A percentile compares a stretch with the other conserved stretches of the same genome.
Evolutionary conservation across 2,113 vertebrate genomes (phyloP).

Genomic region (Hippoglossus stenolepis): DNA sequence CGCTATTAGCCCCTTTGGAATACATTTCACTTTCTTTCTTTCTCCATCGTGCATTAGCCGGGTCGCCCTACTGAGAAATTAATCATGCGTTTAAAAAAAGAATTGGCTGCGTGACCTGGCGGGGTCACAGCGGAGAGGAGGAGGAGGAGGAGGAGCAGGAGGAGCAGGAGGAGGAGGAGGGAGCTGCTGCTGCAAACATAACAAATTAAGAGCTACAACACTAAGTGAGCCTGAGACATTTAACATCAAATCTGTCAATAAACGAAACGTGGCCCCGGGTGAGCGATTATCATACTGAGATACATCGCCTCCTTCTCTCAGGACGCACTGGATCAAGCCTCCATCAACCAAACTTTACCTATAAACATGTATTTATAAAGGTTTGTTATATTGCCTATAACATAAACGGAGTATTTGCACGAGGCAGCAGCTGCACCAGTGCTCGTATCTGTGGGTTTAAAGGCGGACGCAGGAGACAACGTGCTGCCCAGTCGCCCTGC

Average conservation of each 20-base stretch:
- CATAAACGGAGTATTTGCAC: conserved; percentile 8
- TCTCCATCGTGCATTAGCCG: conserved; percentile 71
- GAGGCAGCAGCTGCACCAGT: conserved; percentile 14
- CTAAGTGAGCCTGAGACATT: conserved; percentile 80
- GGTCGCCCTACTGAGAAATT: conserved; percentile 82
- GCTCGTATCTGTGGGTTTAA: conserved; percentile 64
- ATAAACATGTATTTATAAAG: no score
- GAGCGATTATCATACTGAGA: conserved; percentile 74
- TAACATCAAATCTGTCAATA: conserved; percentile 83
- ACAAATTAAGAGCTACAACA: conserved; percentile 82
- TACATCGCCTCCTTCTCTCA: conserved; percentile 50
- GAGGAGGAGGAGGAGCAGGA: conserved; percentile 22
- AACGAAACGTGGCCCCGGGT: conserved; percentile 78
- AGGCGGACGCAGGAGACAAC: conserved; percentile 58
- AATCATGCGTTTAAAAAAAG: conserved; percentile 84
- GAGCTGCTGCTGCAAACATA: conserved; percentile 41
- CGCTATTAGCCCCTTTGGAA: conserved; percentile 67
- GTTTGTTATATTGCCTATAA: neutral
- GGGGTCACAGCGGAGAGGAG: conserved; percentile 68
- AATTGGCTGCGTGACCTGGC: conserved; percentile 81
- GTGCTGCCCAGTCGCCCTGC: conserved; percentile 48
- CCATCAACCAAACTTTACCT: conserved; percentile 1
- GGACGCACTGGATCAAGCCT: conserved; percentile 1
- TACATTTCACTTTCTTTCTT: conserved; percentile 72
- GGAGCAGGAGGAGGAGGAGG: neutral